Conservation (phyloP, 2,113 vertebrate species). For the Ophiodon elongatus region DNA sequence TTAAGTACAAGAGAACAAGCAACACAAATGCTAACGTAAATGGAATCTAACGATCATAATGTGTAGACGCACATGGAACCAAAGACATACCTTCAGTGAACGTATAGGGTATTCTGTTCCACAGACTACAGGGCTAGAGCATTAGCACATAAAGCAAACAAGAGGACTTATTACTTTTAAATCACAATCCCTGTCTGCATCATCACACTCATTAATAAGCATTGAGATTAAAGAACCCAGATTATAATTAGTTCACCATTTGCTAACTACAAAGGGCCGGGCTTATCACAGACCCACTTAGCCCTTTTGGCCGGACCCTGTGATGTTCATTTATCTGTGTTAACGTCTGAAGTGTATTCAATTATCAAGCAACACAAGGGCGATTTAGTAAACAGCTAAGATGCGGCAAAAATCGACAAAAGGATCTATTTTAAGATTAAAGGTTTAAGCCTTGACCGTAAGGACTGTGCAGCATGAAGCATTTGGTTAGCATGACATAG, state of each 20-base stretch:
- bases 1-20: background rate
- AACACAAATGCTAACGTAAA: background rate
- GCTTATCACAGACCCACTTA: conserved; percentile 60
- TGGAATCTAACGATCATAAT: background rate
- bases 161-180: conserved; percentile 10
- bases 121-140: background rate
- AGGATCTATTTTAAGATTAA: conserved; percentile 28
- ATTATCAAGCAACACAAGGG: conserved; percentile 47
- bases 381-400: conserved; percentile 24
- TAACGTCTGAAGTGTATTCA: conserved; percentile 68
- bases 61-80: background rate
- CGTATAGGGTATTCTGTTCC: background rate
- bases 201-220: conserved; percentile 52
- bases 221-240: conserved; percentile 59
- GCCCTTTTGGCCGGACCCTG: conserved; percentile 35
- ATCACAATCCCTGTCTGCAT: conserved; percentile 12
- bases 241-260: conserved; percentile 65
- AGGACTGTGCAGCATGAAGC: conserved; percentile 1
- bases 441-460: background rate
- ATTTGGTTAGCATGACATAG: background rate
- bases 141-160: conserved; percentile 46
- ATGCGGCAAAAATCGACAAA: conserved; percentile 5
- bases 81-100: background rate
- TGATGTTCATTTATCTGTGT: conserved; percentile 69
- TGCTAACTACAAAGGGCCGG: conserved; percentile 53